A percentile compares a stretch with the other conserved stretches of the same genome.
phyloP scores from a whole-genome alignment of 1,140 invertebrate species.

The Asbolus verrucosus region DNA sequence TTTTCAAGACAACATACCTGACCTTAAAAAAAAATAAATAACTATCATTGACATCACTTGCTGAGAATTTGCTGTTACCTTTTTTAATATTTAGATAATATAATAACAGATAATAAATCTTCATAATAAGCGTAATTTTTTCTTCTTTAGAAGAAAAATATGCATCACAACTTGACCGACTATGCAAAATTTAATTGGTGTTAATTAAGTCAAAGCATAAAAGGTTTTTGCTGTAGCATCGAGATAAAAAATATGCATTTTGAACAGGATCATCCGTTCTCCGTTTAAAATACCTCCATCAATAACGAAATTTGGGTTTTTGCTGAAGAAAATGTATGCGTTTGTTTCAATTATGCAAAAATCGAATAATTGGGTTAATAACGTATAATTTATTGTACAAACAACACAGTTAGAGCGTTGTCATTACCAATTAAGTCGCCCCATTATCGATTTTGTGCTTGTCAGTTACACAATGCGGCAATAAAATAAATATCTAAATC shows the following conservation, averaged over 20 bases:
- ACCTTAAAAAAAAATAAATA: too few species aligned
- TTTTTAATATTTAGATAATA: too few species aligned
- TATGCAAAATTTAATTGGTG: constrained; percentile 11
- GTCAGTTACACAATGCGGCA: not conserved
- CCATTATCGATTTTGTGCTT: not conserved
- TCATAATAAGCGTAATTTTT: too few species aligned
- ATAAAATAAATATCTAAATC: too few species aligned
- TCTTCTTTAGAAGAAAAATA: too few species aligned
- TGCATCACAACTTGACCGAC: constrained; percentile 20
- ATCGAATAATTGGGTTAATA: not conserved
- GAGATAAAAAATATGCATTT: not conserved
- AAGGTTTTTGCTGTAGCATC: not conserved
- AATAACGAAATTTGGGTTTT: too few species aligned
- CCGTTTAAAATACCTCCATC: not conserved
- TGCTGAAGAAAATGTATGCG: too few species aligned
- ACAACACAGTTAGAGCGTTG: not conserved
- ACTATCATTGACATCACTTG: too few species aligned
- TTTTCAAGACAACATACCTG: too few species aligned
- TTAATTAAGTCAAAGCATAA: constrained; percentile 15
- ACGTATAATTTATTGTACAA: not conserved
- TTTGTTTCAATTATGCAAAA: not conserved
- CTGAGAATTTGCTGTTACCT: too few species aligned
- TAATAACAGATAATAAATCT: too few species aligned
- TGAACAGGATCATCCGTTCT: not conserved
- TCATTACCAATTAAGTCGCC: not conserved